These are phyloP conservation scores for Pristionchus japonicus DNA, from an alignment of 2,888 invertebrate species.

Conservation along the genomic window DNA sequence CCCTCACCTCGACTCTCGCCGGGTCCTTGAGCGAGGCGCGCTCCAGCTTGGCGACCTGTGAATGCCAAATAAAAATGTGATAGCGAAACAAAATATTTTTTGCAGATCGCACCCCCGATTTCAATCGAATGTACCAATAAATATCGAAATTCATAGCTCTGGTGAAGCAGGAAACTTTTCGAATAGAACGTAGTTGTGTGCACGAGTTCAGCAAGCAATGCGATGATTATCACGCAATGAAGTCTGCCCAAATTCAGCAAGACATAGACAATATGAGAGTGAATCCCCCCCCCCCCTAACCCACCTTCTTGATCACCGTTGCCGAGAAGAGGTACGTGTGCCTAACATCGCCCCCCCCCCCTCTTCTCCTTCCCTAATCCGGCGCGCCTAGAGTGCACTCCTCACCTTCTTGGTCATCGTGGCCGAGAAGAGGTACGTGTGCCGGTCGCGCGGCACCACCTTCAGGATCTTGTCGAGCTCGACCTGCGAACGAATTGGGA, in stretches of 20 bases:
- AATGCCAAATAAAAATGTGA: no score
- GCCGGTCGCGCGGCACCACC: conserved; percentile 90
- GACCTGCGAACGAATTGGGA: conserved; percentile 40
- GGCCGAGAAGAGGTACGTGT: conserved; percentile 95
- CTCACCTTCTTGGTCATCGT: conserved; percentile 90
- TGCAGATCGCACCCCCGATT: no score
- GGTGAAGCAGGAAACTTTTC: neutral
- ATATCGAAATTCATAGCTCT: neutral
- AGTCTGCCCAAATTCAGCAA: no score
- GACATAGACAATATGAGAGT: no score
- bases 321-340: neutral
- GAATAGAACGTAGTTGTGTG: no score
- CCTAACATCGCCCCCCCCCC: neutral
- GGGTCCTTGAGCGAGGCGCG: conserved; percentile 94
- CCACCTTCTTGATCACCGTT: neutral
- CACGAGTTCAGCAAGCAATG: no score
- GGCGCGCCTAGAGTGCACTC: neutral
- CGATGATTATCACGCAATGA: no score
- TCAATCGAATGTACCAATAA: no score
- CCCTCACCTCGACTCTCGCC: conserved; percentile 88
- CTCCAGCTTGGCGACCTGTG: conserved; percentile 88
- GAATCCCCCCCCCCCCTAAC: no score
- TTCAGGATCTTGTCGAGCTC: conserved; percentile 93
- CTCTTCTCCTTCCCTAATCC: neutral
- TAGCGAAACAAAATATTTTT: no score